Conservation (phyloP, 2,797 vertebrate species). For the Ctenochaetus hawaiiensis region DNA sequence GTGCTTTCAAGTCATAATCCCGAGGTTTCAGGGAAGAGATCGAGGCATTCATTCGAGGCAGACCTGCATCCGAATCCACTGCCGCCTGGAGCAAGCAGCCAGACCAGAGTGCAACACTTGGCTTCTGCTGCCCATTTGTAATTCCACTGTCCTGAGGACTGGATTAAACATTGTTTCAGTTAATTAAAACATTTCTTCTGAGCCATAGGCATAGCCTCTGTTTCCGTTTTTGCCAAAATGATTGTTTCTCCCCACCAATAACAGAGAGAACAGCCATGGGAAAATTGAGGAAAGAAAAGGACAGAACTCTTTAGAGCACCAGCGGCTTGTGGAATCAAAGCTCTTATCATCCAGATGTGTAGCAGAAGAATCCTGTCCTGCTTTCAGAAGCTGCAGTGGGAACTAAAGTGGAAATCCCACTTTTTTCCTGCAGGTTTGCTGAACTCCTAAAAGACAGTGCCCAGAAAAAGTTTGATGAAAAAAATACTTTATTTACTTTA, state of each 20-base stretch:
- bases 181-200: slow-evolving; percentile 75
- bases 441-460: slow-evolving; percentile 32
- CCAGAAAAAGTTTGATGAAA: slow-evolving; percentile 6
- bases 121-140: slow-evolving; percentile 52
- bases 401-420: slow-evolving; percentile 31
- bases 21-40: slow-evolving; percentile 42
- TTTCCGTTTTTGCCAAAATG: slow-evolving; percentile 52
- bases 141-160: slow-evolving; percentile 57
- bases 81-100: slow-evolving; percentile 33
- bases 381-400: slow-evolving; percentile 48
- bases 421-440: slow-evolving; percentile 52
- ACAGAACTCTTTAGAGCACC: slow-evolving; percentile 53
- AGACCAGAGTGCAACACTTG: slow-evolving; percentile 29
- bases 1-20: slow-evolving; percentile 55
- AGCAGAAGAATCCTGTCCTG: slow-evolving; percentile 46
- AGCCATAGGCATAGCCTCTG: slow-evolving; percentile 43
- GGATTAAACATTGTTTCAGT: slow-evolving; percentile 68
- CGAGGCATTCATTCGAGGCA: slow-evolving; percentile 21
- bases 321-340: slow-evolving; percentile 61
- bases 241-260: slow-evolving; percentile 61
- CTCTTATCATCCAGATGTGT: slow-evolving; percentile 54
- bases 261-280: slow-evolving; percentile 55
- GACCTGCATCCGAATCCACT: slow-evolving; percentile 51
- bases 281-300: slow-evolving; percentile 46
- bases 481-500: slow-evolving; percentile 31